These are phyloP conservation scores for Sciurus niger DNA, from an alignment of 2,113 vertebrate species.

Conservation along the genomic window DNA sequence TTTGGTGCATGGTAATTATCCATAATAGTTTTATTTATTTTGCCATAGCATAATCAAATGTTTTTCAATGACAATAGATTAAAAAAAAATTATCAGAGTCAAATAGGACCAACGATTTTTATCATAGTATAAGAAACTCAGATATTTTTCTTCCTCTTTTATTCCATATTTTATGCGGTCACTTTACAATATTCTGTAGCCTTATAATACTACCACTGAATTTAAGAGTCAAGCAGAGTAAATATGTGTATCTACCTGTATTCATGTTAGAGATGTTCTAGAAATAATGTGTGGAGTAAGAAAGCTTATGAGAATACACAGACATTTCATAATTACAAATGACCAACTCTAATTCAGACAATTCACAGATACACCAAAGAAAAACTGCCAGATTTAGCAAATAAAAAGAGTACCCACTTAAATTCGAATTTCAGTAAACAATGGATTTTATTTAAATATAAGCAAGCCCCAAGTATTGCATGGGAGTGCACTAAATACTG, in stretches of 20 bases:
- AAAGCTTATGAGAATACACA: conserved; percentile 4
- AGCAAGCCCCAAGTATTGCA: background rate
- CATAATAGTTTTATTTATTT: too few species aligned
- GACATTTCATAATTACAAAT: conserved; percentile 25
- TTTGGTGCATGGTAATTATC: too few species aligned
- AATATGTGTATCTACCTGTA: background rate
- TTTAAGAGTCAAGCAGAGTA: conserved; percentile 46
- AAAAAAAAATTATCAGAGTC: conserved; percentile 20
- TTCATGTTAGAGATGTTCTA: background rate
- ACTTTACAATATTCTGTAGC: conserved; percentile 30
- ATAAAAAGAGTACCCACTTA: background rate
- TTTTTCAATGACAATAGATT: conserved; percentile 10
- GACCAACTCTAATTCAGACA: background rate
- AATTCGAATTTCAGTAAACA: conserved; percentile 44
- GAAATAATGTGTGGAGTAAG: conserved; percentile 32
- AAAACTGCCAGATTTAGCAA: background rate
- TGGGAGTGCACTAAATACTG: background rate
- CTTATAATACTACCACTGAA: background rate
- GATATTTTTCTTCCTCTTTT: conserved; percentile 41
- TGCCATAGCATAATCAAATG: too few species aligned
- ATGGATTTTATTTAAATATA: background rate
- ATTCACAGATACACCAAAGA: background rate
- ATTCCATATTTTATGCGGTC: conserved; percentile 39
- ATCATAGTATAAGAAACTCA: background rate
- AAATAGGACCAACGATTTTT: background rate